These are phyloP conservation scores for Ips nitidus DNA, from an alignment of 1,140 invertebrate genomes.

Conservation along the genomic window DNA sequence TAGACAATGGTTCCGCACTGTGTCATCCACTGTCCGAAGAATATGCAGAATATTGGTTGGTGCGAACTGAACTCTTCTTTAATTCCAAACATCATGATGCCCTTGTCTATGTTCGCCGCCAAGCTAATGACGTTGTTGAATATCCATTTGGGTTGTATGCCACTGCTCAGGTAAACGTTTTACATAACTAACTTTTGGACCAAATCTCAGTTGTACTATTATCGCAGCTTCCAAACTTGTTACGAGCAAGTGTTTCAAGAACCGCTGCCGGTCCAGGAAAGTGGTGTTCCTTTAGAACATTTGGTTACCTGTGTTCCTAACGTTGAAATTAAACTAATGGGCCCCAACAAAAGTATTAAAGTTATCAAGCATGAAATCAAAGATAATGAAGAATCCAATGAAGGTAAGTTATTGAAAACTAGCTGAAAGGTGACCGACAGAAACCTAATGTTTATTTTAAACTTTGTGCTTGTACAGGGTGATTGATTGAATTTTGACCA, in stretches of 20 bases:
- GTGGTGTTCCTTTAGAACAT: constrained; percentile 82
- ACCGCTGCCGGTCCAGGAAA: constrained; percentile 57
- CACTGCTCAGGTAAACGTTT: constrained; percentile 65
- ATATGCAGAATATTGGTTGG: constrained; percentile 53
- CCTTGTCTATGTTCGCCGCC: constrained; percentile 61
- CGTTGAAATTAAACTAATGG: constrained; percentile 57
- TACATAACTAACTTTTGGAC: background rate
- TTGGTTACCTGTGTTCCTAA: constrained; percentile 80
- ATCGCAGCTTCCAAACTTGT: constrained; percentile 71
- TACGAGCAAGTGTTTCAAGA: constrained; percentile 71
- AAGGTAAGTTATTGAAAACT: constrained; percentile 22
- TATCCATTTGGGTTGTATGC: constrained; percentile 68
- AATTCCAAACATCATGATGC: constrained; percentile 71
- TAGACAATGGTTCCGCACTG: constrained; percentile 66
- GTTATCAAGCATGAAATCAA: constrained; percentile 49
- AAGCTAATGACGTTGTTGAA: constrained; percentile 65
- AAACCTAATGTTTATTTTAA: background rate
- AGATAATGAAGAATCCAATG: constrained; percentile 24
- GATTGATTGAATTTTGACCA: no score
- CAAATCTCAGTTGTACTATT: no score
- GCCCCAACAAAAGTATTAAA: constrained; percentile 49
- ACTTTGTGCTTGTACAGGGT: background rate
- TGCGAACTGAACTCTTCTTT: constrained; percentile 74
- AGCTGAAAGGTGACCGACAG: background rate
- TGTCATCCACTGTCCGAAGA: constrained; percentile 60